These are phyloP conservation scores for Podargus strigoides DNA, from an alignment of 2,797 vertebrate genomes.

Conservation along the genomic window DNA sequence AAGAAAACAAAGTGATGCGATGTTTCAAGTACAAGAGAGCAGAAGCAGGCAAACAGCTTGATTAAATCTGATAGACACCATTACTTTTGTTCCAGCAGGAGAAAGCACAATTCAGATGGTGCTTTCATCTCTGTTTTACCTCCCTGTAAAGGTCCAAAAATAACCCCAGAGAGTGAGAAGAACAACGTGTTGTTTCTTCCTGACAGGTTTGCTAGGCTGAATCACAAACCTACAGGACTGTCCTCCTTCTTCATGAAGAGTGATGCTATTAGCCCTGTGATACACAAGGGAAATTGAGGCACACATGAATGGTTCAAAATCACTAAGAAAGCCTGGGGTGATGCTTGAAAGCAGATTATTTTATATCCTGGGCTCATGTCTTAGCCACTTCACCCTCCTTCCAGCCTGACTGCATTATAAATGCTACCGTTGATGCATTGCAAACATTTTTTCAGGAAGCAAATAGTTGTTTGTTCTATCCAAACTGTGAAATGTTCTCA, in stretches of 20 bases:
- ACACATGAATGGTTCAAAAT: background rate
- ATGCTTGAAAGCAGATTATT: background rate
- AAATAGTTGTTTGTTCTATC: background rate
- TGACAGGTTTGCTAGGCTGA: background rate
- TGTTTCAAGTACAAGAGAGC: slow-evolving; percentile 1
- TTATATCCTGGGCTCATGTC: background rate
- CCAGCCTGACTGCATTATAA: background rate
- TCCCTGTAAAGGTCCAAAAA: slow-evolving; percentile 28
- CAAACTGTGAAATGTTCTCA: background rate
- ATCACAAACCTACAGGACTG: background rate
- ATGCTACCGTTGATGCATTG: background rate
- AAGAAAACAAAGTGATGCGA: background rate
- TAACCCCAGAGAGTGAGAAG: background rate
- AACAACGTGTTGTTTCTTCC: background rate
- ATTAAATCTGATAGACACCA: slow-evolving; percentile 25
- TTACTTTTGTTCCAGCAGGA: slow-evolving; percentile 14
- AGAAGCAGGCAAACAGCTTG: slow-evolving; percentile 36
- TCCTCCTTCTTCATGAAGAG: background rate
- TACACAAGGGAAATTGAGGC: background rate
- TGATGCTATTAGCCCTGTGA: background rate
- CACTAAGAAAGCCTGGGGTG: background rate
- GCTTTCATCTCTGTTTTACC: slow-evolving; percentile 30
- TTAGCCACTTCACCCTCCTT: background rate
- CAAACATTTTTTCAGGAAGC: background rate
- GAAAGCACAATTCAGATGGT: slow-evolving; percentile 4